Percentiles rank a stretch among this genome's conserved stretches.
These are phyloP conservation scores for Engraulis encrasicolus DNA, from an alignment of 2,113 vertebrate genomes.

Conservation along the genomic window DNA sequence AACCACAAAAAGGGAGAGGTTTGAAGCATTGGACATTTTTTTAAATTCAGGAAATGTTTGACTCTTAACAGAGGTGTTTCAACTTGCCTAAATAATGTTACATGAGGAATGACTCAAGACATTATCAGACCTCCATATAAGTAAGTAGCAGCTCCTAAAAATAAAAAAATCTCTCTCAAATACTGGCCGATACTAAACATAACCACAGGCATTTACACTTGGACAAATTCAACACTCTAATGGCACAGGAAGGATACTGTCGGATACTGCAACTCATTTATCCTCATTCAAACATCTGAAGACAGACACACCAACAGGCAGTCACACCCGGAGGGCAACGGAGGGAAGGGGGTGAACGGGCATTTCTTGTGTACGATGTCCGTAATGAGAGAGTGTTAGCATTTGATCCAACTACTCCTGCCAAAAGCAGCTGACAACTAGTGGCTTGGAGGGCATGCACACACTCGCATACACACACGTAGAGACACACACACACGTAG, in stretches of 20 bases:
- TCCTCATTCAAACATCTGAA: background rate
- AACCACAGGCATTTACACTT: background rate
- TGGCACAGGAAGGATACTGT: background rate
- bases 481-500: background rate
- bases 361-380: conserved; percentile 15
- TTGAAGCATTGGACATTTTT: too few species aligned
- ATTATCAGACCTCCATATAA: too few species aligned
- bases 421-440: background rate
- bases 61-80: too few species aligned
- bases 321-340: background rate
- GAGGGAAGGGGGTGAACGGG: background rate
- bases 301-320: background rate
- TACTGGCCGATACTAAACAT: background rate
- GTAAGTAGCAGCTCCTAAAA: background rate
- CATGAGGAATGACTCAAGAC: too few species aligned
- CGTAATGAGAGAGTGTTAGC: conserved; percentile 15
- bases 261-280: background rate
- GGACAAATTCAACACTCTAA: background rate
- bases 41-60: too few species aligned
- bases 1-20: too few species aligned
- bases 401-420: background rate
- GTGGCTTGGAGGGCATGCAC: background rate
- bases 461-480: background rate
- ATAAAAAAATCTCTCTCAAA: background rate
- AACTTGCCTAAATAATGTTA: too few species aligned